Conservation (phyloP, 2,113 vertebrate genomes). For the Scopus umbretta region DNA sequence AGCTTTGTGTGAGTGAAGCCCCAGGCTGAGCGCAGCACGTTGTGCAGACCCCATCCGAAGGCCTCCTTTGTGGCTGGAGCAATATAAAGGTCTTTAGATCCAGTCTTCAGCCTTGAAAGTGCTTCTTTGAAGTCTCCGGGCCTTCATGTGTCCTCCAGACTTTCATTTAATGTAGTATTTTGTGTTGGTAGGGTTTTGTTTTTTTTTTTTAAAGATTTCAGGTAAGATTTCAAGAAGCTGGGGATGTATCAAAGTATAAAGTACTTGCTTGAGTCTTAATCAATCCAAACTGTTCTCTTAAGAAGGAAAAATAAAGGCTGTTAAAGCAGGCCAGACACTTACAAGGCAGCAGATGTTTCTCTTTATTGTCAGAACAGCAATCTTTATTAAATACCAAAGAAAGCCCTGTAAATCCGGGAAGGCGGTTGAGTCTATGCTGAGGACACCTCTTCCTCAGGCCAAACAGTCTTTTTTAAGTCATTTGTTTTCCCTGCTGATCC, state of each 20-base stretch:
- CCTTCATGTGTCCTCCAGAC: conserved; percentile 14
- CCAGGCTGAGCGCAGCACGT: not conserved
- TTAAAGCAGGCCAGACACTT: not conserved
- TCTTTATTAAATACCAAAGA: conserved; percentile 64
- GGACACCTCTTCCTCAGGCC: conserved; percentile 41
- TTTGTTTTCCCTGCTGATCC: conserved; percentile 25
- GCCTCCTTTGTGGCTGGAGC: not conserved
- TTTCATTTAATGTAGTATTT: not conserved
- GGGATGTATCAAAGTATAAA: not conserved
- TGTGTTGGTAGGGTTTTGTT: not conserved
- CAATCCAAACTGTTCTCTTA: conserved; percentile 33
- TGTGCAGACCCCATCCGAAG: not conserved
- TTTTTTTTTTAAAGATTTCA: not conserved
- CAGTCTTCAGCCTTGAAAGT: not conserved
- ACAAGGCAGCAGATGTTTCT: conserved; percentile 50
- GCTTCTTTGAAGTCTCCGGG: conserved; percentile 31
- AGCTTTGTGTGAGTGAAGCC: not conserved
- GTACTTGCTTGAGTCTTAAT: conserved; percentile 21
- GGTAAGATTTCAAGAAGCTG: conserved; percentile 37
- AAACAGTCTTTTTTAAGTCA: not conserved
- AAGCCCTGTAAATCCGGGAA: conserved; percentile 50
- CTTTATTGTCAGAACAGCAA: conserved; percentile 46
- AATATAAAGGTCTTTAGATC: not conserved
- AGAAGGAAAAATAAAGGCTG: conserved; percentile 15
- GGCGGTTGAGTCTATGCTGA: not conserved